Conservation (phyloP, 2,888 invertebrate species). For the Yponomeuta plumbellus region DNA sequence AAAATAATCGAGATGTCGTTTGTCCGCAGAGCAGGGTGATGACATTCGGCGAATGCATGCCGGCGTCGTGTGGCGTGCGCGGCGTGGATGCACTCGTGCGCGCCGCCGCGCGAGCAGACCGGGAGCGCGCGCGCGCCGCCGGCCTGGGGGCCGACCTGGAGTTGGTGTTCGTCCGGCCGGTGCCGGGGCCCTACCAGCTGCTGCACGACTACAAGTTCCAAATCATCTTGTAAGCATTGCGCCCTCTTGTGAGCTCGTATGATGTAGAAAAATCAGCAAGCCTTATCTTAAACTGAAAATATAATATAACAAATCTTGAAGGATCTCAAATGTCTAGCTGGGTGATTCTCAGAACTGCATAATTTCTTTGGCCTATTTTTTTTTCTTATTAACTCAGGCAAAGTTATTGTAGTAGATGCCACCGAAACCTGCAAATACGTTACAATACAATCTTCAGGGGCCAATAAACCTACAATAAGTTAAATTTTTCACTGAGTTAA, state of each 20-base stretch:
- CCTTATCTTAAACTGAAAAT: too few relatives aligned
- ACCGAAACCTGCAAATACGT: too few relatives aligned
- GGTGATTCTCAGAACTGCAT: too few relatives aligned
- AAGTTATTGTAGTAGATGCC: too few relatives aligned
- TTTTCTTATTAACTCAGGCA: too few relatives aligned
- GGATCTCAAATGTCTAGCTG: too few relatives aligned
- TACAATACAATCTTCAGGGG: too few relatives aligned
- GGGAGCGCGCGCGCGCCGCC: slow-evolving; percentile 39
- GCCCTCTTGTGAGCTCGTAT: background rate
- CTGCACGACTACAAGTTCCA: slow-evolving; percentile 80
- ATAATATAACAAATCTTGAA: too few relatives aligned
- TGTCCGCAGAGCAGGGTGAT: slow-evolving; percentile 78
- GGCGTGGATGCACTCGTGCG: slow-evolving; percentile 68
- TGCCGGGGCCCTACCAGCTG: slow-evolving; percentile 82
- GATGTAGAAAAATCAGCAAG: background rate
- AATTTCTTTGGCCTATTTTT: too few relatives aligned
- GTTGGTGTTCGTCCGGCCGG: slow-evolving; percentile 78
- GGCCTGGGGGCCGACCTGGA: slow-evolving; percentile 63
- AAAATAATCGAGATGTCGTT: background rate
- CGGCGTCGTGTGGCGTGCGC: slow-evolving; percentile 78
- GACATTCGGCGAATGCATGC: slow-evolving; percentile 85
- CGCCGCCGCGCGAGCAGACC: slow-evolving; percentile 49
- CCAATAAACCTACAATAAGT: too few relatives aligned
- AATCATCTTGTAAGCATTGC: slow-evolving; percentile 78
- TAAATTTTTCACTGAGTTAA: too few relatives aligned